phyloP scores from a whole-genome alignment of 2,888 invertebrate species.

The Ormia ochracea region DNA sequence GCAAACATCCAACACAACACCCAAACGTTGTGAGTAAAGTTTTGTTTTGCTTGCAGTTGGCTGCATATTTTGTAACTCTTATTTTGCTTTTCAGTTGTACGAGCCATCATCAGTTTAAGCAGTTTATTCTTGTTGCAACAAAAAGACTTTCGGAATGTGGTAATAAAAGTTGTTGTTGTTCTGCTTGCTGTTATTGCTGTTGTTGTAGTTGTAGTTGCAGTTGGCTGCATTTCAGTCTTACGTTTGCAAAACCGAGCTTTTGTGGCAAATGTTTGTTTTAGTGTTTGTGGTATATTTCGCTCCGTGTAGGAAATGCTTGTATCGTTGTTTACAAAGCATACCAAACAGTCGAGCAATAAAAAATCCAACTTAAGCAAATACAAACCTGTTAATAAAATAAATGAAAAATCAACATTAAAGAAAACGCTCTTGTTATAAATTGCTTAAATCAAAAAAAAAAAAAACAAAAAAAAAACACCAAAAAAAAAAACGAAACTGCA shows the following conservation, averaged over 20 bases:
- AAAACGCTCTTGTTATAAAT: slow-evolving; percentile 44
- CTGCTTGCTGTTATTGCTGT: too few relatives aligned
- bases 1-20: neutral
- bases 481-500: neutral
- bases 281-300: neutral
- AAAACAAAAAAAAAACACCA: slow-evolving; percentile 3
- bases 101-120: slow-evolving; percentile 19
- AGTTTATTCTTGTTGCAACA: slow-evolving; percentile 39
- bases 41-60: slow-evolving; percentile 39
- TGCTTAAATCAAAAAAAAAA: slow-evolving; percentile 22
- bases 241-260: slow-evolving; percentile 50
- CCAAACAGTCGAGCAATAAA: slow-evolving; percentile 5
- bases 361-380: slow-evolving; percentile 12
- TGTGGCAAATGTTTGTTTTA: slow-evolving; percentile 18
- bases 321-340: slow-evolving; percentile 51
- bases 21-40: neutral
- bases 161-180: slow-evolving; percentile 49
- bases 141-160: slow-evolving; percentile 54
- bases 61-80: slow-evolving; percentile 15
- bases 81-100: slow-evolving; percentile 42
- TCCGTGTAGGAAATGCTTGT: neutral
- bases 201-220: too few relatives aligned
- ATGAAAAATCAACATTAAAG: slow-evolving; percentile 8
- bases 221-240: slow-evolving; percentile 46
- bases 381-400: slow-evolving; percentile 56